A percentile compares a stretch with the other conserved stretches of the same genome.
Conservation (phyloP, 2,888 invertebrate species). For the Cephus spinipes region DNA sequence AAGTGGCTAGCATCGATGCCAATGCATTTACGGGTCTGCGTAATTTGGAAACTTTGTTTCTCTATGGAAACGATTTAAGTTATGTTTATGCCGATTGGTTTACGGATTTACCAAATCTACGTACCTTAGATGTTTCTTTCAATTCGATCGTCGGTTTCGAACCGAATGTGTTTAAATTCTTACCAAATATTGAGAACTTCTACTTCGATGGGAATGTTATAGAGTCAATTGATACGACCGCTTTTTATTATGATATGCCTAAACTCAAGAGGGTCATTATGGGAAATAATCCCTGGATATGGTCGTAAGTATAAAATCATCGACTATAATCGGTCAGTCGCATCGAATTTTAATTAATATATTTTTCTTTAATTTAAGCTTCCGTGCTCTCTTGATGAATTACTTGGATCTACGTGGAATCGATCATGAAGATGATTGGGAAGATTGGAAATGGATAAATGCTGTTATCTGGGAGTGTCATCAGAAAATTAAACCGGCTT, state of each 20-base stretch:
- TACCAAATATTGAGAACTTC: constrained; percentile 42
- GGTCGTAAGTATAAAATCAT: constrained; percentile 49
- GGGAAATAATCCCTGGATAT: constrained; percentile 52
- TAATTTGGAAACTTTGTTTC: constrained; percentile 42
- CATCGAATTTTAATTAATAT: background rate
- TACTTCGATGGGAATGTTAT: constrained; percentile 54
- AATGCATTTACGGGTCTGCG: constrained; percentile 43
- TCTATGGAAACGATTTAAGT: constrained; percentile 51
- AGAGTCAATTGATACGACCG: constrained; percentile 37
- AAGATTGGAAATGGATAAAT: constrained; percentile 57
- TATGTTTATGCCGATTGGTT: constrained; percentile 43
- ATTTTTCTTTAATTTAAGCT: constrained; percentile 33
- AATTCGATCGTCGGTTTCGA: constrained; percentile 47
- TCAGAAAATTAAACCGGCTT: constrained; percentile 26
- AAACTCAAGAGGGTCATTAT: constrained; percentile 48
- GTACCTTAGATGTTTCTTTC: constrained; percentile 53
- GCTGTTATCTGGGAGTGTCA: constrained; percentile 45
- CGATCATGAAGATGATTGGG: constrained; percentile 50
- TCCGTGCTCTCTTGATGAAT: constrained; percentile 46
- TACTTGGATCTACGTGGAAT: constrained; percentile 49
- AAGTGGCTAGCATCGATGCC: constrained; percentile 42
- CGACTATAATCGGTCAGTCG: background rate
- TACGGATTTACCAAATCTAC: constrained; percentile 37
- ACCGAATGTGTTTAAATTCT: constrained; percentile 16
- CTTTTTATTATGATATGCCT: constrained; percentile 40